Base-by-base conservation (phyloP, 2,888 invertebrate species). In the Agrotis segetum region DNA sequence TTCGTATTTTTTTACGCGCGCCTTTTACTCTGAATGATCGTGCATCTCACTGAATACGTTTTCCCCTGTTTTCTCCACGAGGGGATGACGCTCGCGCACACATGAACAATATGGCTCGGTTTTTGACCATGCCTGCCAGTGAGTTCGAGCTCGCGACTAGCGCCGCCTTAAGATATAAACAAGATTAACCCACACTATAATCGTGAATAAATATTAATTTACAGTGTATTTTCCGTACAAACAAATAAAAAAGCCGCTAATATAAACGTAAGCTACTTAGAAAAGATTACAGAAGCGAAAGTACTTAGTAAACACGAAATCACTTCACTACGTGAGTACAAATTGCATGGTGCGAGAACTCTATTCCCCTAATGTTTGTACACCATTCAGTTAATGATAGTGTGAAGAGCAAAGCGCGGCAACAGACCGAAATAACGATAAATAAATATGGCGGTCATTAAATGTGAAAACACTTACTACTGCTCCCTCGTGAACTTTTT, bases 341-440 rank as follows among this genome's bases (percentile, higher is more conserved):
- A 81, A 81, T 61, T 78, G 60, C 61, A 68, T 68, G 82, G 76
- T 65, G 84, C 60, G 77, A 83, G 74, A 83, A 73, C 77, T 80
- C 69, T 68, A 79, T 83, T 78, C 69, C 56, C 71, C 74, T 79
- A 84, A 84, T 84, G 77, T 84, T 83, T 84, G 81, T 72, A 79
- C 70, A 75, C 70, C 66, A 72, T 68, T 62, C 61, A 67, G 72
- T 68, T 84, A 79, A 84, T 79, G 83, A 83, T 79, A 81, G 84
- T 81, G 85, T 81, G 79, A 84, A 84, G 60, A 71, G 81, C 70
- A 79, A 72, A 80, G 65, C 64, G 61, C 68, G 71, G 62, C 50
- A 67, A 55, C 66, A 47, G 64, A 62, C 66, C 62, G 71, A 65
- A 77, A 67, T 72, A 84, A 83, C 79, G 67, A 75, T 82, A 77